Base-by-base conservation (phyloP, 2,113 vertebrate genomes). In the Prunella fulvescens region DNA sequence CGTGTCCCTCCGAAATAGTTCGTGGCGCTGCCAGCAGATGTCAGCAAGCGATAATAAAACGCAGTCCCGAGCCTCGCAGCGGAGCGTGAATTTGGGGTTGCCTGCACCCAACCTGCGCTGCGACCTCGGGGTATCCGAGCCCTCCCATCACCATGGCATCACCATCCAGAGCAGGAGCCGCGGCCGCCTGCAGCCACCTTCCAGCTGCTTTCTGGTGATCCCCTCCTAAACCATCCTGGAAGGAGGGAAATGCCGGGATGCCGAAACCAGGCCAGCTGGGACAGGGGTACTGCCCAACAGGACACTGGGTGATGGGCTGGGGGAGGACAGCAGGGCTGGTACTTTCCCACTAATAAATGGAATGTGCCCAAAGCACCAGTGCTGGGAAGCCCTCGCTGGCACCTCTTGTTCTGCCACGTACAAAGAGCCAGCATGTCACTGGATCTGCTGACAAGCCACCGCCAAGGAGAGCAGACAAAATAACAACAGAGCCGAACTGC, bases 31-130 rank as follows among this genome's bases (percentile, higher is more conserved):
- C 98, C 98, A 93, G 98, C 92, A 98, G 98, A 98, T 98, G 98
- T 98, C 98, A 97, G 96, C 97, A 97, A 89, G 91, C 5, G 98
- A 98, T 97, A 96, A 97, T 80, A 53, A 97, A 98, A 97, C 18
- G 13, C 73, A 18, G 69, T 19, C 20, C 47, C 26, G 50, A 35
- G 80, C 56, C 67, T 37, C 11, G 22, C 25, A 29, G 69, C 35
- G 11, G 48, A 74, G 26, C 1, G 28, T 6, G 35, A 39, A 50
- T 77, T 78, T 39, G 37, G 58, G 64, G 77, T 42, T 71, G 57
- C 14, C 39, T 12, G 33, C 33, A 2, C 57, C 7, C 8, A 8
- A 1, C 31, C 22, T 15, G 40, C 10, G 3, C 39, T 19, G 45
- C 24, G 12, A 39, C 17, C 54, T 19, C 20, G 14, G 45, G 29